A percentile compares a stretch with the other conserved stretches of the same genome.
These are phyloP conservation scores for Aurelia coerulea DNA, from an alignment of 30 jellyfish, hydroid and myxozoan genomes.

Conservation along the genomic window DNA sequence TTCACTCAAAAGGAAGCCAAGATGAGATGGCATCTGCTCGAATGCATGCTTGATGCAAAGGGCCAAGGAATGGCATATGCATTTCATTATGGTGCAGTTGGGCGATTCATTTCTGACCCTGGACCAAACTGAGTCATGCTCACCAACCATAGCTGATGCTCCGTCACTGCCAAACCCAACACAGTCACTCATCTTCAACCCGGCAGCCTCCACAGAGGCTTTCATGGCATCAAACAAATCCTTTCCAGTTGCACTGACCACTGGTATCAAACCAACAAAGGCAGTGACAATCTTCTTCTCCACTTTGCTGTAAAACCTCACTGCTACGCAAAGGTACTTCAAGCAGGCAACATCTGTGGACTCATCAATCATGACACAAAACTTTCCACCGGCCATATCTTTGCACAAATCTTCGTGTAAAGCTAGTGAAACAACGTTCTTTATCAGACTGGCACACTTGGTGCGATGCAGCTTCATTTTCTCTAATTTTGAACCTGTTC, in stretches of 20 bases:
- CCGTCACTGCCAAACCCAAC: too few relatives aligned
- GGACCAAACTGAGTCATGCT: conserved; percentile 40
- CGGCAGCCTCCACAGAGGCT: too few relatives aligned
- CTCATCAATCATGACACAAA: conserved; percentile 41
- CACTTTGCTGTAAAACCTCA: conserved; percentile 39
- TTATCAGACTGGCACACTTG: conserved; percentile 61
- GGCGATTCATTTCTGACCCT: too few relatives aligned
- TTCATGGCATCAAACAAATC: too few relatives aligned
- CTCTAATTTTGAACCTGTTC: background rate
- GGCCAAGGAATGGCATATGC: too few relatives aligned
- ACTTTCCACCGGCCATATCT: conserved; percentile 44
- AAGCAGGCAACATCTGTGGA: too few relatives aligned
- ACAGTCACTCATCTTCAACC: too few relatives aligned
- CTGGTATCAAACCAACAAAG: conserved; percentile 42
- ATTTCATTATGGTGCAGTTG: conserved; percentile 52
- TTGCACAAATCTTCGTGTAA: conserved; percentile 43
- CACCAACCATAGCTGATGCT: too few relatives aligned
- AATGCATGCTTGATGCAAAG: too few relatives aligned
- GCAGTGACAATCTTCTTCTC: conserved; percentile 41
- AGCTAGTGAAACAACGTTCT: too few relatives aligned
- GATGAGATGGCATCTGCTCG: too few relatives aligned
- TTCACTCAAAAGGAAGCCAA: too few relatives aligned
- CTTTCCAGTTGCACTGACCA: conserved; percentile 12
- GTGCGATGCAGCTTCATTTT: conserved; percentile 64
- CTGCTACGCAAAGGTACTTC: conserved; percentile 37